phyloP scores from a whole-genome alignment of 2,888 invertebrate species.

The Stramonita haemastoma region DNA sequence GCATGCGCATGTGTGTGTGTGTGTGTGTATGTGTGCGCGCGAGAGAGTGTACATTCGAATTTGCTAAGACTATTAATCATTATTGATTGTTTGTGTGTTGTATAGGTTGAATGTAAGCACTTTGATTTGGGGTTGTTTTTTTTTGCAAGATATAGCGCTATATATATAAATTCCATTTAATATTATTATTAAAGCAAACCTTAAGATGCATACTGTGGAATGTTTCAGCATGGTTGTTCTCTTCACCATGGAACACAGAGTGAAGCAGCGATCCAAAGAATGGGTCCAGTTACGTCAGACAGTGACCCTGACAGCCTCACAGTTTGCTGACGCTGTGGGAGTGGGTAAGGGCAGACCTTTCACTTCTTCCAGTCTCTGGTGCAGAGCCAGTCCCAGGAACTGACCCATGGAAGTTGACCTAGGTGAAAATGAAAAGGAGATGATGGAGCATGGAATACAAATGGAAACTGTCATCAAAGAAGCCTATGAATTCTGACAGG shows the following conservation, averaged over 20 bases:
- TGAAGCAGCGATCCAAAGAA: conserved; percentile 59
- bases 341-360: conserved; percentile 62
- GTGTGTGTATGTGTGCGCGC: no score
- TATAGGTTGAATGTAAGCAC: no score
- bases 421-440: background rate
- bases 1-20: no score
- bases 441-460: conserved; percentile 55
- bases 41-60: no score
- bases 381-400: conserved; percentile 4
- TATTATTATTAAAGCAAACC: no score
- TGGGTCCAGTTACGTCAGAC: conserved; percentile 60
- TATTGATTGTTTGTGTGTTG: no score
- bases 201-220: no score
- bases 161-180: no score
- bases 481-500: conserved; percentile 64
- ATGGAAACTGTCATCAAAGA: conserved; percentile 61
- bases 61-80: no score
- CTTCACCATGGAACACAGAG: conserved; percentile 57
- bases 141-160: no score
- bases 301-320: conserved; percentile 62
- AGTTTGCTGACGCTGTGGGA: conserved; percentile 67
- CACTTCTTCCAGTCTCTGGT: conserved; percentile 60
- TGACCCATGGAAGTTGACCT: conserved; percentile 33
- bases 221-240: background rate
- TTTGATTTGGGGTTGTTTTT: no score